Conservation (phyloP, 2,113 vertebrate genomes). For the Centrocercus urophasianus region DNA sequence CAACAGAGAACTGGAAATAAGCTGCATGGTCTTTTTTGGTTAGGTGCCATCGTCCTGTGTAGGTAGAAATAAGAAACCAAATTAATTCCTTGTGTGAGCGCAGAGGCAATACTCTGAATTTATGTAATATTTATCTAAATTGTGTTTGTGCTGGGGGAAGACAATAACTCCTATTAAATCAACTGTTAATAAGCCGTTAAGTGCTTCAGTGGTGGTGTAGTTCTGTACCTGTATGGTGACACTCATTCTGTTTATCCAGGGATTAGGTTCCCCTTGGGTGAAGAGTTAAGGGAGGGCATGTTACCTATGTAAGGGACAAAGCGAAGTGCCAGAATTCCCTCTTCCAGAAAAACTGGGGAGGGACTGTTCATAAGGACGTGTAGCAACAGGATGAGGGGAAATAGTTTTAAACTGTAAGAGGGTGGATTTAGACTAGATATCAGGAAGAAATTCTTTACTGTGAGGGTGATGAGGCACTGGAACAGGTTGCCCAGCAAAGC, state of each 20-base stretch:
- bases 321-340: neutral
- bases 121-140: neutral
- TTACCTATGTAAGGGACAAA: neutral
- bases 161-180: neutral
- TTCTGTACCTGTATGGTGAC: neutral
- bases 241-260: fast-evolving
- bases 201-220: neutral
- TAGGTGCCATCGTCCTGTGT: neutral
- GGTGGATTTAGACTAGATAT: too few relatives aligned
- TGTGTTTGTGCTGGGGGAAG: neutral
- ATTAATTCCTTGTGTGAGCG: neutral
- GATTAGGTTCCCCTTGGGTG: neutral
- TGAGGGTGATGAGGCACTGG: too few relatives aligned
- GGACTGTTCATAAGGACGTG: too few relatives aligned
- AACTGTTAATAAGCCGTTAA: neutral
- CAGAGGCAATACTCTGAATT: neutral
- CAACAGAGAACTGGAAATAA: neutral
- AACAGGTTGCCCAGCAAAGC: too few relatives aligned
- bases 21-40: fast-evolving
- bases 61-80: neutral
- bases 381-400: too few relatives aligned
- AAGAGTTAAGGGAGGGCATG: neutral
- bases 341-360: too few relatives aligned
- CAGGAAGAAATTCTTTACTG: too few relatives aligned
- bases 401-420: too few relatives aligned